Percentiles rank a stretch among this genome's conserved stretches.
These are phyloP conservation scores for Drosophila orena DNA, from an alignment of 1,140 invertebrate species.

Conservation along the genomic window DNA sequence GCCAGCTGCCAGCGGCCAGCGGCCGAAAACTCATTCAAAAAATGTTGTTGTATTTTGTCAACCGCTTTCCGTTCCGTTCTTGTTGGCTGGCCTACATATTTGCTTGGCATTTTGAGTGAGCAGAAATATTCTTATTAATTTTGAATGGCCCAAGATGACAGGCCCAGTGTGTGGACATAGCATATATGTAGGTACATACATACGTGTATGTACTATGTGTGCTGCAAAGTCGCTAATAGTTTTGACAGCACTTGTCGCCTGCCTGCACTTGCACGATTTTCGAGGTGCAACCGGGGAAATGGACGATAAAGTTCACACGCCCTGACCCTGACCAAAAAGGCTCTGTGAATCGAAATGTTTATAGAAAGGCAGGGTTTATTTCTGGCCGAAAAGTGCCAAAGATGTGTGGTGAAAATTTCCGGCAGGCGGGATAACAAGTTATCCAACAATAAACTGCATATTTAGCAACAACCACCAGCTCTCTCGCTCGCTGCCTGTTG, in stretches of 20 bases:
- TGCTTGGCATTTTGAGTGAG: constrained; percentile 69
- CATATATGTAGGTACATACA: neutral
- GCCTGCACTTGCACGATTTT: constrained; percentile 61
- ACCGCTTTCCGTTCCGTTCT: constrained; percentile 44
- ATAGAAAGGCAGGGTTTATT: constrained; percentile 19
- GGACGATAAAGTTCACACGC: constrained; percentile 50
- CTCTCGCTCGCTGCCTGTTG: constrained; percentile 14
- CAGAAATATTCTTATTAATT: constrained; percentile 73
- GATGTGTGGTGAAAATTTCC: constrained; percentile 27
- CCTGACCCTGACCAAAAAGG: constrained; percentile 65
- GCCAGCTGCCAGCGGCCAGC: neutral
- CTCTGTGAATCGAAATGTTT: constrained; percentile 36
- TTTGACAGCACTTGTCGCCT: constrained; percentile 75
- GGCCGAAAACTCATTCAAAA: constrained; percentile 59
- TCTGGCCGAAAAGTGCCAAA: constrained; percentile 7
- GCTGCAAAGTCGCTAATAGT: constrained; percentile 67
- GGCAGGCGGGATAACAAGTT: constrained; percentile 59
- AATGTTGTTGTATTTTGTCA: constrained; percentile 53
- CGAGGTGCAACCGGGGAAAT: constrained; percentile 46
- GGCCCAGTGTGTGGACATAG: constrained; percentile 10
- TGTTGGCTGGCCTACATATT: constrained; percentile 70
- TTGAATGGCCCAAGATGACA: constrained; percentile 64
- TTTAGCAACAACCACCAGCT: constrained; percentile 53
- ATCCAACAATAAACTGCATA: constrained; percentile 72
- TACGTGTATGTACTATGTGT: constrained; percentile 2